Base-by-base conservation (phyloP, 2,797 vertebrate species). In the Picus viridis region DNA sequence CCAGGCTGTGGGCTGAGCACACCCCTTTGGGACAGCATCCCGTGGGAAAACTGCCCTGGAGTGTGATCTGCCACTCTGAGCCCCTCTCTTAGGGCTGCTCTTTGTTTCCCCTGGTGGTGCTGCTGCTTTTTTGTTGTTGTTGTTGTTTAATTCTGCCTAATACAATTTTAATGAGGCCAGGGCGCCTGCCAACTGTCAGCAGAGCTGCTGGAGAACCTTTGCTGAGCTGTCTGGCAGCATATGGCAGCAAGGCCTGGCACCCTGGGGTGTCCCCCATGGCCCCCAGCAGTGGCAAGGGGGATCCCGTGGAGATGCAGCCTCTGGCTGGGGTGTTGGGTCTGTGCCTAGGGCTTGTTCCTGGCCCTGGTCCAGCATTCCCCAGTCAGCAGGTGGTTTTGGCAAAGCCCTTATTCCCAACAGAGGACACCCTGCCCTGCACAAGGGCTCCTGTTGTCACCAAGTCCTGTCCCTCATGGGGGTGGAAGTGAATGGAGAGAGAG, bases 121-220 rank as follows among this genome's bases (percentile, higher is more conserved):
- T 76, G 34, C 10, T 29, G 65, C 68, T 81, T 64, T 76, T 74
- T 18, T 71, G 74, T 54, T 72, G 39, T 10, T 39, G 39, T 39
- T 39, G 39, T 81, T 58, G 71, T 77, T 18, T 53, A 73, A 71
- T 73, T 88, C 88, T n/a, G 34, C 41, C 83, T 76, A 94, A 92
- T 92, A 88, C 87, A 96, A 94, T 77, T 92, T 96, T 94, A 96
- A 94, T 96, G 88, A 95, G 93, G 81, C 45, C 1, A 0, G 73
- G n/a, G 83, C 56, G 80, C 77, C 64, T 87, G 93, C 93, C 96
- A 96, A 87, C 83, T 94, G 93, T 96, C 9, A 2, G 81, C 51
- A 65, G 24, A 62, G 68, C 78, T 1, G 26, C 29, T 1, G 4
- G 73, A 77, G 58, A 80, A 45, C 86, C 91, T 93, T 81, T 77